A percentile compares a stretch with the other conserved stretches of the same genome.
Conservation (phyloP, 1,140 invertebrate genomes). For the Hypothenemus hampei region DNA sequence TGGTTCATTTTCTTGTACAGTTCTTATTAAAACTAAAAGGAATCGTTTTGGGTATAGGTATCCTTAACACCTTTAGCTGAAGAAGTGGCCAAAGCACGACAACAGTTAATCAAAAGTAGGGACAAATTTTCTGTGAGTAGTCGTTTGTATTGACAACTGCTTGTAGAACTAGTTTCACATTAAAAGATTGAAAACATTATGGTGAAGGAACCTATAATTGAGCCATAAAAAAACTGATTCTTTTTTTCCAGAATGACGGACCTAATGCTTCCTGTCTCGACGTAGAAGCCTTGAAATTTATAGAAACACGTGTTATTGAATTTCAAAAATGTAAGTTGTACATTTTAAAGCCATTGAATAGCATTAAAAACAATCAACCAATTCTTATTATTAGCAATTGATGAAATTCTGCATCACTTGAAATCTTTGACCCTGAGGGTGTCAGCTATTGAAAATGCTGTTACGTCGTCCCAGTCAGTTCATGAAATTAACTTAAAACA, state of each 20-base stretch:
- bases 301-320: slow-evolving; percentile 37
- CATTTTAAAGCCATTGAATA: not conserved
- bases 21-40: not conserved
- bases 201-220: no score
- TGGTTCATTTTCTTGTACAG: not conserved
- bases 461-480: slow-evolving; percentile 11
- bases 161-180: no score
- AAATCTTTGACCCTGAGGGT: slow-evolving; percentile 27
- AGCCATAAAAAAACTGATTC: no score
- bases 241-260: slow-evolving; percentile 17
- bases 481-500: slow-evolving; percentile 24
- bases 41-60: slow-evolving; percentile 38
- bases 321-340: slow-evolving; percentile 37
- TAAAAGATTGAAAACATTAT: no score
- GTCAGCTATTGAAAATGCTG: slow-evolving; percentile 26
- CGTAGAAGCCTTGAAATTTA: slow-evolving; percentile 34
- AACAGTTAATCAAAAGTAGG: slow-evolving; percentile 55
- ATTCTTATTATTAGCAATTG: slow-evolving; percentile 28
- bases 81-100: slow-evolving; percentile 62
- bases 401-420: slow-evolving; percentile 25
- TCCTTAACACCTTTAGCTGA: slow-evolving; percentile 51
- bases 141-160: no score
- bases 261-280: slow-evolving; percentile 29
- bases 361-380: not conserved
- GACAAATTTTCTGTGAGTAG: slow-evolving; percentile 59